Evolutionary conservation across 2,888 invertebrate species (phyloP).

Genomic region (Podotricha telesiphe): DNA sequence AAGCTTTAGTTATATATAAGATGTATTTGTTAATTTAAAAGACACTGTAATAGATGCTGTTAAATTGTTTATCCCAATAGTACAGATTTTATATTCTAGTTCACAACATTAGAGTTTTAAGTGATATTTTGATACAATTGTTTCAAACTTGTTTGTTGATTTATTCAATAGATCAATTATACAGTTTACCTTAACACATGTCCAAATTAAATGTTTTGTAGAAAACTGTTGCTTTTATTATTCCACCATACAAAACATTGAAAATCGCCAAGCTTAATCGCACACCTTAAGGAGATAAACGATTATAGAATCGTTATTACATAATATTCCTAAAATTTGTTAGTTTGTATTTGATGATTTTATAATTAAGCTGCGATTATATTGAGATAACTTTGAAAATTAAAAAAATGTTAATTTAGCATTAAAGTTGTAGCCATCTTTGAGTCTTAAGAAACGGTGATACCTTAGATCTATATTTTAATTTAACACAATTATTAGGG

Average conservation of each 20-base stretch:
- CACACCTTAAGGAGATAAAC: no score
- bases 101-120: constrained; percentile 25
- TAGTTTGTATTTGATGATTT: no score
- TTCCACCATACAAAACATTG: not conserved
- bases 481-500: no score
- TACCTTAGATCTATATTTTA: no score
- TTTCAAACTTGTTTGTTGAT: constrained; percentile 28
- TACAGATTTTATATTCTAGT: constrained; percentile 22
- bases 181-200: constrained; percentile 29
- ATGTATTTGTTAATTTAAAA: constrained; percentile 20
- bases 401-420: no score
- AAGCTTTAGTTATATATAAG: constrained; percentile 18
- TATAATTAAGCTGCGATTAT: no score
- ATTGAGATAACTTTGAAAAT: no score
- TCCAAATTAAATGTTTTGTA: constrained; percentile 36
- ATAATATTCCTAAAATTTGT: no score
- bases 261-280: no score
- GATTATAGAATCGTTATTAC: no score
- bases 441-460: no score
- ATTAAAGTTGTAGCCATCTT: no score
- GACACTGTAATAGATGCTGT: constrained; percentile 8
- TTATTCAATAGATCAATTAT: constrained; percentile 28
- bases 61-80: constrained; percentile 9
- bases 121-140: constrained; percentile 20
- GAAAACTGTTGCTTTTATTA: constrained; percentile 25